Percentiles rank a stretch among this genome's conserved stretches.
Evolutionary conservation across 2,797 vertebrate species (phyloP).

Genomic region (Coendou prehensilis): DNA sequence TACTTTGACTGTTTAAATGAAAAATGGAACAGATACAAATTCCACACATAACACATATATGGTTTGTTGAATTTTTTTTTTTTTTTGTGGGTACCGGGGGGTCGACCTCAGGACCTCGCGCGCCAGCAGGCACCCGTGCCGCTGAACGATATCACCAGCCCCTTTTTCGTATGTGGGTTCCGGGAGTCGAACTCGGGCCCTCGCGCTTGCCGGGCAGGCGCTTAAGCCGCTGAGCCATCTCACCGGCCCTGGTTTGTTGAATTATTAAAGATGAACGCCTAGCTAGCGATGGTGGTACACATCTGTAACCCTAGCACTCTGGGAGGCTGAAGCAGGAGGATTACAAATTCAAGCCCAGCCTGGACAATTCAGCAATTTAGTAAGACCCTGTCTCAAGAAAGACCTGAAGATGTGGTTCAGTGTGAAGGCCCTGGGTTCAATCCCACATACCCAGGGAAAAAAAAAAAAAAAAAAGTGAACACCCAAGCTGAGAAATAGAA

Average conservation of each 20-base stretch:
- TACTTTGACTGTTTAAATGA: not conserved
- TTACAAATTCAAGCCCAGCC: not conserved
- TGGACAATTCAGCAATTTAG: not conserved
- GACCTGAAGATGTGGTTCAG: not conserved
- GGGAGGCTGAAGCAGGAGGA: not conserved
- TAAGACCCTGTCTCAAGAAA: not conserved
- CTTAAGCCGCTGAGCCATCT: too few relatives aligned
- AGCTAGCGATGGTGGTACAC: not conserved
- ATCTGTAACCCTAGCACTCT: not conserved
- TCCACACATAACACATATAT: not conserved
- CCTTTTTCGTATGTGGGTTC: too few relatives aligned
- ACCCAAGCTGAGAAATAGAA: not conserved
- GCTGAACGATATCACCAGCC: too few relatives aligned
- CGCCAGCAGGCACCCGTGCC: too few relatives aligned
- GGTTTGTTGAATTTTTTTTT: not conserved
- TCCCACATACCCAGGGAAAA: not conserved
- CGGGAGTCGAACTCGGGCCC: too few relatives aligned
- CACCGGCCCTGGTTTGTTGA: not conserved
- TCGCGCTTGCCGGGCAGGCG: too few relatives aligned
- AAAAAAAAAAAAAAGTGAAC: not conserved
- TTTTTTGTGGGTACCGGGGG: too few relatives aligned
- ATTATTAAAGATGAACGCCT: not conserved
- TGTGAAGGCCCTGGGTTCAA: not conserved
- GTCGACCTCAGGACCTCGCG: too few relatives aligned
- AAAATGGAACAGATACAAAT: constrained; percentile 1